Base-by-base conservation (phyloP, 2,888 invertebrate species). In the Eilema caniola region DNA sequence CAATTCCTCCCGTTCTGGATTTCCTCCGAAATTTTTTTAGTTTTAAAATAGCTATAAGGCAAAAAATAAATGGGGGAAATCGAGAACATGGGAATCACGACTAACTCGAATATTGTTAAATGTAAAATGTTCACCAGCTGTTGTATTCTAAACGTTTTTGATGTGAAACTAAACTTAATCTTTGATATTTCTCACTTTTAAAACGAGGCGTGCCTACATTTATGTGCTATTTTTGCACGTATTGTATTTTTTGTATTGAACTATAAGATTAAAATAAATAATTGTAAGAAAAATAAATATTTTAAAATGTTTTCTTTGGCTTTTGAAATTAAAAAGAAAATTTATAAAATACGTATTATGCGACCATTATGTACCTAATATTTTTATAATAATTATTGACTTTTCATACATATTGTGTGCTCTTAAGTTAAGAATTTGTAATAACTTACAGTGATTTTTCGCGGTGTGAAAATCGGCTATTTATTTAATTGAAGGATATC, bases 151-250 rank as follows among this genome's bases (percentile, higher is more conserved):
- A 66, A 47, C 4, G 23, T 60, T 60, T 41, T 25, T 61, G 31
- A 62, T 56, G 37, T 57, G 0, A 20, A 67, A 62, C 3, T 67
- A 16, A 31, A 33, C 1, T 53, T 37, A 37, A 67, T 16, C 23
- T 67, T 67, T 33, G 53, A 33, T 67, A 62, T 67, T 62, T 24
- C 20, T 14, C 24, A 56, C 31, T 33, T 67, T 67, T 62, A n/a
- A 53, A 62, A 67, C 11, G 10, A 67, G n/a, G 61, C 61, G 67
- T 67, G 62, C 62, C 62, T 56, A 33, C 67, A 62, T 62, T 24
- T 23, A 24, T 62, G 67, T 66, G 37, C 59, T 66, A 28, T n/a
- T 24, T 62, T 16, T n/a, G 62, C 47, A 53, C 33, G 61, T 2
- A 61, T 61, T 31, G 61, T 61, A 61, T 61, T 61, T 60, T 61